Base-by-base conservation (phyloP, 2,888 invertebrate species). In the Ditula angustiorana region DNA sequence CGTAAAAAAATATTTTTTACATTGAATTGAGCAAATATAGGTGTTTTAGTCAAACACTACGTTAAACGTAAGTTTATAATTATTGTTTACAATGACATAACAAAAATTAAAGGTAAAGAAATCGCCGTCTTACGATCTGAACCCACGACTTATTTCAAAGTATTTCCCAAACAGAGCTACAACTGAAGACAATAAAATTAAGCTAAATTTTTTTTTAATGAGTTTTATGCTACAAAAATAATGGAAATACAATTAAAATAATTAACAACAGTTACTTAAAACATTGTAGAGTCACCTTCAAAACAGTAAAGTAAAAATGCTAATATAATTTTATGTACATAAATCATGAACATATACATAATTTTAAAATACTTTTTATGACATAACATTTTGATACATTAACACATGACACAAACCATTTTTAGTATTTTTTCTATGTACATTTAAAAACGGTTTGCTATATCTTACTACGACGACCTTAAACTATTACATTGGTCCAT, bases 11-110 rank as follows among this genome's bases (percentile, higher is more conserved):
- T 13, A 55, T 33, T 37, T 68, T 63, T 69, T 58, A 68, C 30
- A 60, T 50, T 58, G 67, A 81, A 78, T 88, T 89, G 88, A 89
- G 88, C 89, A 89, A 88, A 77, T 75, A 74, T 85, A 89, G 88
- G 88, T 88, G 88, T 71, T 74, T 74, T 71, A 82, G 81, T 80
- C 81, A 82, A 64, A 67, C 68, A 44, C 69, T 69, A 76, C 73
- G 70, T 33, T 70, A 59, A 46, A 0, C 5, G 46, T 11, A 21
- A 35, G 11, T 26, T n/a, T 7, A 57, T n/a, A 24, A 28, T 10
- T 21, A 44, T 46, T 30, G 19, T 10, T 24, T 55, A 30, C 11
- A 10, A 44, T 21, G 30, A 30, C 44, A 24, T 52, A 52, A 52
- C 19, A 52, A 41, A 7, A 41, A n/a, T n/a, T n/a, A n/a, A n/a